Conservation (phyloP, 2,113 vertebrate species). For the Triplophysa siluroides region DNA sequence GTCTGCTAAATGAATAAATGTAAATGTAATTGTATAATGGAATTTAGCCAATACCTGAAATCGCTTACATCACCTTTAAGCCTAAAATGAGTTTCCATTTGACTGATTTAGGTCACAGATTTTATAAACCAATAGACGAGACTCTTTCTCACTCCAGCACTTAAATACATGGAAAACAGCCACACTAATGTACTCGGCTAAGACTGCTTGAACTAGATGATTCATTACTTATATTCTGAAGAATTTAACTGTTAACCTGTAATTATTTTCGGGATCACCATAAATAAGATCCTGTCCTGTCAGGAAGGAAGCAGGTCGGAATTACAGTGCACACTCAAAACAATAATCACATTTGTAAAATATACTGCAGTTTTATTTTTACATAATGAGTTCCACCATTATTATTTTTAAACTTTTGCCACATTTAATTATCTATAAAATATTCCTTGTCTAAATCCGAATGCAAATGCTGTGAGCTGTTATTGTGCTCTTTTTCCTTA, state of each 20-base stretch:
- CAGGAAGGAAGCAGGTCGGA: slow-evolving; percentile 4
- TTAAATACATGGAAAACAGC: neutral
- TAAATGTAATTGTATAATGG: neutral
- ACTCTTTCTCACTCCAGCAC: neutral
- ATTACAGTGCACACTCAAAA: slow-evolving; percentile 9
- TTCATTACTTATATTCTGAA: neutral
- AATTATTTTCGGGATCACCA: neutral
- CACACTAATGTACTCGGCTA: neutral
- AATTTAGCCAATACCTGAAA: neutral
- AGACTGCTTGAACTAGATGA: neutral
- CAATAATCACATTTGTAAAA: neutral
- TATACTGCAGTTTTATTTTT: no score
- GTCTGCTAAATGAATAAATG: no score
- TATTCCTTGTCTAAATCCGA: neutral
- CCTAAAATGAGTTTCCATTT: neutral
- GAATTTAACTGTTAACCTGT: slow-evolving; percentile 3
- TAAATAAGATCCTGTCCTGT: neutral
- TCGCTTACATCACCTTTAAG: neutral
- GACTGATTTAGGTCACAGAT: neutral
- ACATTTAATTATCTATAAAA: neutral
- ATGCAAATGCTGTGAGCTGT: slow-evolving; percentile 2
- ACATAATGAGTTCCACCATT: no score
- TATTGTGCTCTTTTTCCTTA: neutral
- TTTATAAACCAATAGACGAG: neutral
- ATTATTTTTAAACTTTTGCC: no score